Base-by-base conservation (phyloP, 2,888 invertebrate species). In the Mycalesis mineus region DNA sequence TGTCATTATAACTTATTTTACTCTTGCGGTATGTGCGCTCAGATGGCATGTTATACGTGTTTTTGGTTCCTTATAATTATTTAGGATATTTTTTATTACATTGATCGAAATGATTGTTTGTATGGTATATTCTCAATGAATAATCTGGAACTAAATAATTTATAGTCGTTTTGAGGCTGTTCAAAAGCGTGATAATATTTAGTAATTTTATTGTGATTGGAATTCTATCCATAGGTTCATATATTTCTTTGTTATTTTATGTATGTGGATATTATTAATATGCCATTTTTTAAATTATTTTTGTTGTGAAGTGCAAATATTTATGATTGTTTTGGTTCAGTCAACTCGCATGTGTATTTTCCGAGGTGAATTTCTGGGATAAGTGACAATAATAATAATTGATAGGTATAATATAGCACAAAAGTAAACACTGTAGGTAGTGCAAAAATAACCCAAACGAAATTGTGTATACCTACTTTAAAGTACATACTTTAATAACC, bases 271-370 rank as follows among this genome's bases (percentile, higher is more conserved):
- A 55, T 57, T 51, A 37, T 41, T 55, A 42, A 48, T 51, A 58
- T 45, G 44, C n/a, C n/a, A 44, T n/a, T 54, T 29, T 28, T 54
- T 58, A 48, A 36, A 11, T 36, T 36, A 11, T 58, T 61, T 59
- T 47, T 56, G 59, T 64, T 65, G 44, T 63, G 28, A 54, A 57
- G 57, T 57, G 6, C 29, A 56, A 61, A 60, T 49, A 41, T 62
- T 58, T 63, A 58, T 58, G 22, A 15, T 37, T 48, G 57, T 56
- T 8, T 33, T 42, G 11, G 49, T 61, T 64, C 56, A 59, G 57
- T 59, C 54, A 54, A 61, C 56, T 41, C 55, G 51, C 37, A 47
- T 50, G 13, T 15, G 9, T 49, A 17, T 49, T 39, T 22, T n/a
- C n/a, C n/a, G n/a, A n/a, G n/a, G n/a, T n/a, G n/a, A 22, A 5